Conservation (phyloP, 2,113 vertebrate genomes). For the Clupea harengus region DNA sequence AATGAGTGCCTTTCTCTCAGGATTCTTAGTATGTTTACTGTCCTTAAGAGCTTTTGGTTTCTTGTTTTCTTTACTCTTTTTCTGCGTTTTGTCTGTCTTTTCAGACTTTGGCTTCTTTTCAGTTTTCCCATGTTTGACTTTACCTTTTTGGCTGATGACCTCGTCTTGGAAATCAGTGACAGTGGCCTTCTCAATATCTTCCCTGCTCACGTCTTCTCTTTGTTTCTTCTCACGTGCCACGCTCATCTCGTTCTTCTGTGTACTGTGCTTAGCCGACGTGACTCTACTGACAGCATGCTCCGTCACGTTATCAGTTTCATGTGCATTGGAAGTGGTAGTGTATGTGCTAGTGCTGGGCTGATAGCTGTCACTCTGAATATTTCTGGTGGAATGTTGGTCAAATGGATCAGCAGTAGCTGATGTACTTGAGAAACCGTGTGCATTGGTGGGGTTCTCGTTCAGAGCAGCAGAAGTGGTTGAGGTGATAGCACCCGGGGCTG, state of each 20-base stretch:
- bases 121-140: constrained; percentile 65
- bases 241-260: neutral
- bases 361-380: constrained; percentile 58
- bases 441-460: constrained; percentile 28
- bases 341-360: constrained; percentile 29
- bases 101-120: constrained; percentile 72
- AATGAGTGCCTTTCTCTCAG: constrained; percentile 65
- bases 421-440: neutral
- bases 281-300: constrained; percentile 45
- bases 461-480: constrained; percentile 21
- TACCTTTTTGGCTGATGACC: constrained; percentile 62
- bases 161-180: constrained; percentile 59
- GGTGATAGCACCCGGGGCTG: constrained; percentile 11
- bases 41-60: constrained; percentile 75
- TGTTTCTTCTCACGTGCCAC: constrained; percentile 59
- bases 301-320: constrained; percentile 57
- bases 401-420: constrained; percentile 48
- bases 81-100: constrained; percentile 71
- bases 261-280: constrained; percentile 20
- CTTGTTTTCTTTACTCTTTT: constrained; percentile 75
- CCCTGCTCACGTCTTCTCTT: constrained; percentile 36
- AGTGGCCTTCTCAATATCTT: constrained; percentile 49
- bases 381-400: constrained; percentile 60
- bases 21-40: constrained; percentile 63
- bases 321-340: constrained; percentile 47